Evolutionary conservation across 2,113 vertebrate genomes (phyloP).

Genomic region (Neolamprologus variostigma): DNA sequence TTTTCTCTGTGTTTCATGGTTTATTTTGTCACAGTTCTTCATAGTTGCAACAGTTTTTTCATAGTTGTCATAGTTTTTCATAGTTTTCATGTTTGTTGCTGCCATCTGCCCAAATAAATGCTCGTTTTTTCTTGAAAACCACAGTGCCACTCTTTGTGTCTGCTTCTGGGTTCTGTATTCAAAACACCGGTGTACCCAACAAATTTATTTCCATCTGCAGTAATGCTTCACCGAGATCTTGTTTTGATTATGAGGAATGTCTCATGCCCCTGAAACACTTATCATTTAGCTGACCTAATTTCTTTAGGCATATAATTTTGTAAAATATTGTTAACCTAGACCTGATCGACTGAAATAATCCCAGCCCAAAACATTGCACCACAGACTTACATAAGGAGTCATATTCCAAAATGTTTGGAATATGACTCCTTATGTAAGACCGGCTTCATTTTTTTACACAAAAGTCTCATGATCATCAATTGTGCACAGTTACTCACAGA

Average conservation of each 20-base stretch:
- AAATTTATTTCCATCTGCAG: not conserved
- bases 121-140: too few relatives aligned
- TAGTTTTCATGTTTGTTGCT: too few relatives aligned
- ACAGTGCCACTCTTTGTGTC: too few relatives aligned
- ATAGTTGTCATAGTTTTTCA: too few relatives aligned
- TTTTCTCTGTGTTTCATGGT: not conserved
- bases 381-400: not conserved
- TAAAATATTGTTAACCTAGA: not conserved
- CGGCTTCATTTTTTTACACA: not conserved
- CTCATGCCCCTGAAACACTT: not conserved
- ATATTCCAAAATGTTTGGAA: not conserved
- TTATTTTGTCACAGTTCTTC: not conserved
- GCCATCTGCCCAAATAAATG: too few relatives aligned
- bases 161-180: too few relatives aligned
- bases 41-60: too few relatives aligned
- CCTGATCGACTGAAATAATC: fast-evolving
- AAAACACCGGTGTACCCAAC: not conserved
- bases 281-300: not conserved
- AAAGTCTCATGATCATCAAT: not conserved
- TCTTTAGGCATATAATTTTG: not conserved
- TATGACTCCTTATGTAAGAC: not conserved
- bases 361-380: not conserved
- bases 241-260: fast-evolving
- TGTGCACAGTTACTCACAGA: not conserved
- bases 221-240: not conserved